Percentiles rank a stretch among this genome's conserved stretches.
Conservation (phyloP, 2,797 vertebrate genomes). For the Protonibea diacanthus region DNA sequence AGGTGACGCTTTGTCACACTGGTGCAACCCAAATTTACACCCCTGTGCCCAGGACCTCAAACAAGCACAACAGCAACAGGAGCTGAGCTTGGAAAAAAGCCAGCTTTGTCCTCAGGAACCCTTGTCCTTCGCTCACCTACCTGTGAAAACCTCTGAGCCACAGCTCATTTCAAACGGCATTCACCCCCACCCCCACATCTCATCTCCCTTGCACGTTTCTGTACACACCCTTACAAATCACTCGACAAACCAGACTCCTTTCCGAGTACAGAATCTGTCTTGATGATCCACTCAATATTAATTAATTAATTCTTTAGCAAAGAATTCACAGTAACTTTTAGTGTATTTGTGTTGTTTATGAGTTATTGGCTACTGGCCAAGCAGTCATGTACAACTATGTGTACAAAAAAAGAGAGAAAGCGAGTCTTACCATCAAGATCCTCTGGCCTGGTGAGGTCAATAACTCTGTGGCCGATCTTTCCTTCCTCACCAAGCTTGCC, state of each 20-base stretch:
- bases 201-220: slow-evolving; percentile 45
- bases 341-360: neutral
- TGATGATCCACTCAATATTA: neutral
- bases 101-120: slow-evolving; percentile 82
- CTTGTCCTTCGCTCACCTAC: slow-evolving; percentile 81
- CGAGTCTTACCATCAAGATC: slow-evolving; percentile 93
- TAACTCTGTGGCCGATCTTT: slow-evolving; percentile 96
- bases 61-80: slow-evolving; percentile 81
- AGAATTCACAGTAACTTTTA: neutral
- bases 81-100: slow-evolving; percentile 82
- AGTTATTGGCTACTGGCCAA: neutral
- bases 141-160: slow-evolving; percentile 79
- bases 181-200: slow-evolving; percentile 51
- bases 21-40: slow-evolving; percentile 84
- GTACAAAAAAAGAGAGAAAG: neutral
- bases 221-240: slow-evolving; percentile 31
- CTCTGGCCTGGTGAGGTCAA: slow-evolving; percentile 98
- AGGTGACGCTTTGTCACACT: slow-evolving; percentile 83
- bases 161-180: slow-evolving; percentile 63
- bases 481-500: slow-evolving; percentile 95
- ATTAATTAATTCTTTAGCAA: neutral
- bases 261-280: slow-evolving; percentile 1
- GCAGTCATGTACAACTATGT: neutral
- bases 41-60: slow-evolving; percentile 82
- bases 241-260: neutral